Evolutionary conservation across 2,113 vertebrate genomes (phyloP).

Genomic region (Bubalus kerabau): DNA sequence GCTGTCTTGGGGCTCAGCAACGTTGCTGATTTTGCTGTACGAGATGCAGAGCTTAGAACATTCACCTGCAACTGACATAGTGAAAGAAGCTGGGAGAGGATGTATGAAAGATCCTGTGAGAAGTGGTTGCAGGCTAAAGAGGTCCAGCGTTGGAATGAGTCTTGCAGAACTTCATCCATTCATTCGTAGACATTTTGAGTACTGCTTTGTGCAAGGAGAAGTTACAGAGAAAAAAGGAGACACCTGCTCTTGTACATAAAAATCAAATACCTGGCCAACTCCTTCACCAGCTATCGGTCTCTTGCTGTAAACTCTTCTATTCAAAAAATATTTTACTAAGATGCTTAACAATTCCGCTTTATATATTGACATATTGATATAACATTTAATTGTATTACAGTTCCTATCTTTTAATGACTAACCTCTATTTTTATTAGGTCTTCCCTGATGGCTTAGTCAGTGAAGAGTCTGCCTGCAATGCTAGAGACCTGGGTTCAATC

Average conservation of each 20-base stretch:
- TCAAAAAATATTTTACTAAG: not conserved
- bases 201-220: no score
- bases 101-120: not conserved
- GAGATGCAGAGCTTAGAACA: not conserved
- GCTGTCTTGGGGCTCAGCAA: not conserved
- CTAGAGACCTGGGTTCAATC: not conserved
- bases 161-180: not conserved
- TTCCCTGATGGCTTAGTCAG: not conserved
- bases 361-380: not conserved
- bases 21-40: not conserved
- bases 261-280: no score
- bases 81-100: not conserved
- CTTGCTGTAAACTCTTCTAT: not conserved
- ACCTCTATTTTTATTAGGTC: not conserved
- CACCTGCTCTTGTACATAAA: not conserved
- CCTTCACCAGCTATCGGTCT: not conserved
- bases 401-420: not conserved
- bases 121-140: not conserved
- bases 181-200: not conserved
- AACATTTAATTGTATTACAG: not conserved
- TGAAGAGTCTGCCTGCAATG: not conserved
- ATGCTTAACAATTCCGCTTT: not conserved
- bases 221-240: not conserved
- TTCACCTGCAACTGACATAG: not conserved
- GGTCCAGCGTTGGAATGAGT: not conserved